Percentiles rank a stretch among this genome's conserved stretches.
phyloP scores from a whole-genome alignment of 2,113 vertebrate species.

The Micronycteris hirsuta region DNA sequence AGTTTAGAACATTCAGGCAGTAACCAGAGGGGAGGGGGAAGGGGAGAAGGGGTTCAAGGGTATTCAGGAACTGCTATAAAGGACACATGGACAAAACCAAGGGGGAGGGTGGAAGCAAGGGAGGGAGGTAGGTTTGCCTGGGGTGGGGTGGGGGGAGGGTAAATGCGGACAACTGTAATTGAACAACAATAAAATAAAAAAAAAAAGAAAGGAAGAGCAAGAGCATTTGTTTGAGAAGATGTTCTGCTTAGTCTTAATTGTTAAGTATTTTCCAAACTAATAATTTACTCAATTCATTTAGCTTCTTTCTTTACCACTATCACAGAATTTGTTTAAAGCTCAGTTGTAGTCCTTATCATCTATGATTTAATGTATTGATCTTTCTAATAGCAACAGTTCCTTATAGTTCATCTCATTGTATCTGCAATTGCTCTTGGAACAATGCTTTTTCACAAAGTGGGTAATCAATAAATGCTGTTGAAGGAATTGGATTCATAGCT shows the following conservation, averaged over 20 bases:
- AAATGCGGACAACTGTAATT: too few relatives aligned
- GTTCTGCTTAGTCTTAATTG: neutral
- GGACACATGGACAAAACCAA: too few relatives aligned
- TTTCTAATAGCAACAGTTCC: neutral
- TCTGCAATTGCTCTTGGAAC: neutral
- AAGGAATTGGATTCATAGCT: neutral
- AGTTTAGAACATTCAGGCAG: too few relatives aligned
- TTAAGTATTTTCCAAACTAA: neutral
- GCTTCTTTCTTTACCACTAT: neutral
- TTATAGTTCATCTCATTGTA: neutral
- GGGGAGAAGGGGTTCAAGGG: too few relatives aligned
- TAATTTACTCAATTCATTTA: neutral
- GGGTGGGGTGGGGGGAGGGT: too few relatives aligned
- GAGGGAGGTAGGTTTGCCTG: too few relatives aligned
- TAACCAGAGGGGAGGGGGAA: too few relatives aligned
- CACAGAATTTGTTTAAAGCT: neutral
- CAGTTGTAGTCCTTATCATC: neutral
- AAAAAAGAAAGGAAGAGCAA: neutral
- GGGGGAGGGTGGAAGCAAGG: too few relatives aligned
- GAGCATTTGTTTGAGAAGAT: neutral
- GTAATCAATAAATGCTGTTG: neutral
- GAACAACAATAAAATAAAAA: too few relatives aligned
- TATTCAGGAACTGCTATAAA: too few relatives aligned
- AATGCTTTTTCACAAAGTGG: neutral
- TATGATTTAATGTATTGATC: neutral